A percentile compares a stretch with the other conserved stretches of the same genome.
Evolutionary conservation across 2,797 vertebrate genomes (phyloP).

Genomic region (Xiphophorus birchmanni): DNA sequence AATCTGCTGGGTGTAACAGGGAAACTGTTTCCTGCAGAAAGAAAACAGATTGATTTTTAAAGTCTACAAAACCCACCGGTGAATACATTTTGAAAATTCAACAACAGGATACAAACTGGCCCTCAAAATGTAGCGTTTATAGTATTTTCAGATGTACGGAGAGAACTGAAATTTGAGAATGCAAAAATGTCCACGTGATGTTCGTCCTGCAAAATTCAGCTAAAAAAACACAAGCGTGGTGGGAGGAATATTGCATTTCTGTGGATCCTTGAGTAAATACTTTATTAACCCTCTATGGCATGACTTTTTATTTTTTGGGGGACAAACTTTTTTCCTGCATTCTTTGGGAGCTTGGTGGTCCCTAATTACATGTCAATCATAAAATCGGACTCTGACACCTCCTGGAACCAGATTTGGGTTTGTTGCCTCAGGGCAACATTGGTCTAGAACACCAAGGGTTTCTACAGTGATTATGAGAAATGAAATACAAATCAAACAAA

Average conservation of each 20-base stretch:
- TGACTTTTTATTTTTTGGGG: too few relatives aligned
- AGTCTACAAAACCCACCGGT: not conserved
- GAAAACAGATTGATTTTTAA: constrained; percentile 5
- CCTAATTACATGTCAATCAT: too few relatives aligned
- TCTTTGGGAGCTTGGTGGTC: too few relatives aligned
- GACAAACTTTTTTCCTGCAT: too few relatives aligned
- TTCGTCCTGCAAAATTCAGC: not conserved
- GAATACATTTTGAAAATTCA: not conserved
- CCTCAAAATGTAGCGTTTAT: not conserved
- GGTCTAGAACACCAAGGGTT: too few relatives aligned
- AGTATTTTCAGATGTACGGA: not conserved
- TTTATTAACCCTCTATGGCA: too few relatives aligned
- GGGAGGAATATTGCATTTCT: not conserved
- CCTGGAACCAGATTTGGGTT: too few relatives aligned
- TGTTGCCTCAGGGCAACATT: too few relatives aligned
- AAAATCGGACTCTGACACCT: too few relatives aligned
- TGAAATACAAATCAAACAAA: too few relatives aligned
- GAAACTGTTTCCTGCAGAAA: constrained; percentile 94
- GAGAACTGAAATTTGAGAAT: not conserved
- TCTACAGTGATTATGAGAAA: too few relatives aligned
- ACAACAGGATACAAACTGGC: not conserved
- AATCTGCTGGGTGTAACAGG: constrained; percentile 98
- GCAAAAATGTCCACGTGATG: not conserved
- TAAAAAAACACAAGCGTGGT: not conserved
- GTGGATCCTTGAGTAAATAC: not conserved